phyloP scores from a whole-genome alignment of 2,888 invertebrate species.

The Meghimatium bilineatum region DNA sequence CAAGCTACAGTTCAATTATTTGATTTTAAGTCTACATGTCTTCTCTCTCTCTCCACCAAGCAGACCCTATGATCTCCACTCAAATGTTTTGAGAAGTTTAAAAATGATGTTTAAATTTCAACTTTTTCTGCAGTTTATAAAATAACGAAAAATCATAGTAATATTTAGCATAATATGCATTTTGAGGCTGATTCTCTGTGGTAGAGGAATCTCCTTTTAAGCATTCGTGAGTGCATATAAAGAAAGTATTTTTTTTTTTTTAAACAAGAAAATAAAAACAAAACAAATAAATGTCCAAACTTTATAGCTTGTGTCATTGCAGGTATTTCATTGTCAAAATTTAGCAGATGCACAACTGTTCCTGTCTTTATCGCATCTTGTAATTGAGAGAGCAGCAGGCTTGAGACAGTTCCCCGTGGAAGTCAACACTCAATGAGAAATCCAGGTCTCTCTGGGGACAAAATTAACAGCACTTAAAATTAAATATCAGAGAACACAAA shows the following conservation, averaged over 20 bases:
- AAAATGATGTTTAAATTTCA: no score
- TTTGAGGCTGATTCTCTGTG: neutral
- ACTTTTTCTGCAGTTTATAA: no score
- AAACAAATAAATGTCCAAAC: neutral
- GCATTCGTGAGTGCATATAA: neutral
- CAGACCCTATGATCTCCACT: no score
- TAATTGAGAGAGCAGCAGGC: slow-evolving; percentile 77
- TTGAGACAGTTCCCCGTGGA: slow-evolving; percentile 82
- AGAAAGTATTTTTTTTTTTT: neutral
- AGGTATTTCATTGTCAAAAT: neutral
- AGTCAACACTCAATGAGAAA: slow-evolving; percentile 93
- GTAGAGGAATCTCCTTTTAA: neutral
- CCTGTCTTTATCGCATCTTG: slow-evolving; percentile 78
- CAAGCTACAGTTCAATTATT: no score
- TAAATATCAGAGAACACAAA: no score
- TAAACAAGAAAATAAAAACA: neutral
- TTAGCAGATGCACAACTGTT: neutral
- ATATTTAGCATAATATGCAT: no score
- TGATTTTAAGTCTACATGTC: no score
- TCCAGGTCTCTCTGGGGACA: slow-evolving; percentile 89
- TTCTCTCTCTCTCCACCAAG: no score
- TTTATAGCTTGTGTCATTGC: neutral
- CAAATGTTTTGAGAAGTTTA: no score
- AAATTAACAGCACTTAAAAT: neutral
- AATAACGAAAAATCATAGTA: no score